Percentiles rank a stretch among this genome's conserved stretches.
These are phyloP conservation scores for Sander lucioperca DNA, from an alignment of 2,113 vertebrate genomes.

Conservation along the genomic window DNA sequence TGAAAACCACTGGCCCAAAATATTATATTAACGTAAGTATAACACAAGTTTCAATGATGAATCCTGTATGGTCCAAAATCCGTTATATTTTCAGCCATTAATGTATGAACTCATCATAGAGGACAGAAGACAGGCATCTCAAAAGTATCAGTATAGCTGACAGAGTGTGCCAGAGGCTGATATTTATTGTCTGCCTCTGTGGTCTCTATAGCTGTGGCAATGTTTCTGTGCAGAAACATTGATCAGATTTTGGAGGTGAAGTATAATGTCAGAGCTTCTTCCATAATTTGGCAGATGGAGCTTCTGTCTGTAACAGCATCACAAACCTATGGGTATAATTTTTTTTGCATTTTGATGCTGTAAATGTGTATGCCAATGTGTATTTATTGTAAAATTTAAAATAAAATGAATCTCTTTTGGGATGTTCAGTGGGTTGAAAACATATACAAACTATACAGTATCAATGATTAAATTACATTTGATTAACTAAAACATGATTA, in stretches of 20 bases:
- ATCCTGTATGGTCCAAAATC: slow-evolving; percentile 20
- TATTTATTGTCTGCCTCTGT: slow-evolving; percentile 31
- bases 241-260: slow-evolving; percentile 43
- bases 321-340: neutral
- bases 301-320: slow-evolving; percentile 8
- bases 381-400: neutral
- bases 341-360: neutral
- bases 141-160: slow-evolving; percentile 33
- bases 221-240: slow-evolving; percentile 27
- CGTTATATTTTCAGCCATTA: slow-evolving; percentile 8
- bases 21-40: neutral
- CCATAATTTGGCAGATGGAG: slow-evolving; percentile 25
- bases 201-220: slow-evolving; percentile 47
- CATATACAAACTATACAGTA: neutral
- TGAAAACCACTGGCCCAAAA: neutral
- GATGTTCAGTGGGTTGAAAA: neutral
- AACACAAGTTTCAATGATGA: neutral
- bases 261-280: slow-evolving; percentile 20
- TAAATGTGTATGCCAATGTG: neutral
- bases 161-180: slow-evolving; percentile 55
- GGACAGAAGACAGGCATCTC: slow-evolving; percentile 44
- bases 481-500: neutral
- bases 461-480: neutral
- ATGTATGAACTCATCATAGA: slow-evolving; percentile 28
- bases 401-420: neutral